Percentiles rank a stretch among this genome's conserved stretches.
phyloP scores from a whole-genome alignment of 2,888 invertebrate species.

The Hirtodrosophila cameraria region DNA sequence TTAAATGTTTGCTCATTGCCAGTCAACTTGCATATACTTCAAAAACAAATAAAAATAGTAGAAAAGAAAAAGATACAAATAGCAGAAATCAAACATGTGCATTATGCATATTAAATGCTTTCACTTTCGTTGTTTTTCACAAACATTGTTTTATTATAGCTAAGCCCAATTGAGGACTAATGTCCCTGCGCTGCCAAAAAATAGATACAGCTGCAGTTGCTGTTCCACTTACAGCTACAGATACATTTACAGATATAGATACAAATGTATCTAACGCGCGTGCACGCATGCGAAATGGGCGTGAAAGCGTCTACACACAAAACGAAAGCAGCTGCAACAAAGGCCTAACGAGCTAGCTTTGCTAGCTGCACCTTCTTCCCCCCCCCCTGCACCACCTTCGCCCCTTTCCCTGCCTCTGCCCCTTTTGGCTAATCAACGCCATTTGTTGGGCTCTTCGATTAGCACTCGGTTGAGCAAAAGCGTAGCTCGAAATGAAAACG shows the following conservation, averaged over 20 bases:
- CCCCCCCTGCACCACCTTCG: not conserved
- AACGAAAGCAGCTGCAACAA: slow-evolving; percentile 53
- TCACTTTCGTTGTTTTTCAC: slow-evolving; percentile 73
- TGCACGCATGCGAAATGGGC: slow-evolving; percentile 48
- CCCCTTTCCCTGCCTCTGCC: not conserved
- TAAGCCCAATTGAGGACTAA: slow-evolving; percentile 17
- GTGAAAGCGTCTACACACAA: slow-evolving; percentile 44
- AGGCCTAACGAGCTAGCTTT: slow-evolving; percentile 36
- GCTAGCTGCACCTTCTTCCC: not conserved
- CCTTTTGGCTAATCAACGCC: slow-evolving; percentile 49
- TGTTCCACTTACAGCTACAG: not conserved
- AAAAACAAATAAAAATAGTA: slow-evolving; percentile 5
- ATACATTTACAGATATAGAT: slow-evolving; percentile 1
- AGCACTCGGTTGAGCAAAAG: slow-evolving; percentile 40
- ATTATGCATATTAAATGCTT: slow-evolving; percentile 80
- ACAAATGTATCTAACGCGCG: slow-evolving; percentile 22
- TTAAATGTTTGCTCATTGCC: slow-evolving; percentile 35
- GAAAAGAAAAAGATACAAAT: slow-evolving; percentile 10
- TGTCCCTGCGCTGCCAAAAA: slow-evolving; percentile 1
- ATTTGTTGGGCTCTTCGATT: slow-evolving; percentile 55
- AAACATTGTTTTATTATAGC: slow-evolving; percentile 3
- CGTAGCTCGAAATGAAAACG: slow-evolving; percentile 46
- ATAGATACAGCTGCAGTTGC: not conserved
- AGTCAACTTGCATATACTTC: slow-evolving; percentile 20
- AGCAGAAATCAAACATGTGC: slow-evolving; percentile 39